Base-by-base conservation (phyloP, 2,113 vertebrate genomes). In the Hydrolagus affinis region DNA sequence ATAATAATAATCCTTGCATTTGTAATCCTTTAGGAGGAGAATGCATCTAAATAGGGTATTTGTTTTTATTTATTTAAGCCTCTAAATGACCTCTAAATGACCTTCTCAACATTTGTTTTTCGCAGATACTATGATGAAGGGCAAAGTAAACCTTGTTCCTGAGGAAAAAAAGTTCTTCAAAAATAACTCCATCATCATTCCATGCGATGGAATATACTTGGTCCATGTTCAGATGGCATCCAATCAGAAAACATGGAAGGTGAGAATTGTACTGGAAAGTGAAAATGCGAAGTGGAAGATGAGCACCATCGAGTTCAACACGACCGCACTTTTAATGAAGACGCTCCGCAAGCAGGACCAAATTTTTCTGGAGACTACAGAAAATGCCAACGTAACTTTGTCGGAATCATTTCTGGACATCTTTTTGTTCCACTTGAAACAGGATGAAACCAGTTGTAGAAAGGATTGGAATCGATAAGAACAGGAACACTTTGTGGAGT, bases 141-240 rank as follows among this genome's bases (percentile, higher is more conserved):
- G 11, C 15, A 83, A 8, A 0, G 12, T 83, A 17, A 8, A 8
- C 10, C 8, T 83, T 25, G 17, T 9, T 28, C 10, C 25, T 1
- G 10, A 32, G 0, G 15, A 78, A 2, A 32, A 1, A 11, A 0
- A 1, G 14, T 68, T 28, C 25, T 60, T 83, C 8, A 9, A 32
- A 15, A 68, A 32, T 28, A 64, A 64, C 15, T 1, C 9, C 78
- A 83, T 83, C 28, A 1, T 11, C 17, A 62, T 66, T 32, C 78
- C 78, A 19, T 83, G 78, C 32, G 78, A 83, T 28, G 78, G 78
- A 3, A 3, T 83, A 4, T 83, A 83, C 25, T 28, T 83, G 59
- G 8, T 68, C 32, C 66, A 66, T 32, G 78, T 15, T 1, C 78
- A 4, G 9, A 9, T 68, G 19, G 30, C 7, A 0, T 0, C 0